Percentiles rank a stretch among this genome's conserved stretches.
Conservation (phyloP, 2,888 invertebrate genomes). For the Seira ritae region DNA sequence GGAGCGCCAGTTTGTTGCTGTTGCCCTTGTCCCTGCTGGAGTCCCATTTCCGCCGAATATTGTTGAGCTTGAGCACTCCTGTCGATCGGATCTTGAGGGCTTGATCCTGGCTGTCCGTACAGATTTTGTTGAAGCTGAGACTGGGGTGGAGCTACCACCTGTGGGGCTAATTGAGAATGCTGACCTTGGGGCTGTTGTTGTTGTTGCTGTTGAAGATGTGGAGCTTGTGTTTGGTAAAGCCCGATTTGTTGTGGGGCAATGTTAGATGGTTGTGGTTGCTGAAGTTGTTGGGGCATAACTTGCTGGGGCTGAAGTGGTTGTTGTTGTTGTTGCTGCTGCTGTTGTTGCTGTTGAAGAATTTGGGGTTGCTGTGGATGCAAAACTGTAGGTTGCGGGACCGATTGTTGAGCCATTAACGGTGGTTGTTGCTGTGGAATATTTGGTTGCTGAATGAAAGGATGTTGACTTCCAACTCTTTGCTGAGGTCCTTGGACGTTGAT, state of each 20-base stretch:
- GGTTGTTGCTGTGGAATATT: neutral
- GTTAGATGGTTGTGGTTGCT: neutral
- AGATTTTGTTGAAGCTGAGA: conserved; percentile 17
- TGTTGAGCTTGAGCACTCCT: conserved; percentile 26
- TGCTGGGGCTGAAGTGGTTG: neutral
- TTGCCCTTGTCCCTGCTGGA: neutral
- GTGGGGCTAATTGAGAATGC: conserved; percentile 2
- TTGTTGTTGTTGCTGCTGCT: conserved; percentile 21
- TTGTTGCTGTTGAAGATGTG: conserved; percentile 16
- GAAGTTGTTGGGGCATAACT: conserved; percentile 16
- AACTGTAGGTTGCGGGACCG: neutral
- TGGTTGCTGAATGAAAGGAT: conserved; percentile 18
- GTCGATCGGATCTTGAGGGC: conserved; percentile 31
- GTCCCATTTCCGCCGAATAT: conserved; percentile 25
- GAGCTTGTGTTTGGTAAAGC: neutral
- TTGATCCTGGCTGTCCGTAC: conserved; percentile 28
- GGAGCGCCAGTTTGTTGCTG: too few species aligned
- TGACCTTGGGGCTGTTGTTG: conserved; percentile 16
- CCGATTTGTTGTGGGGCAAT: neutral
- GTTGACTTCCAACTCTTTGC: conserved; percentile 9
- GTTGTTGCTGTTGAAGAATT: conserved; percentile 25
- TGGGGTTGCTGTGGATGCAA: conserved; percentile 28
- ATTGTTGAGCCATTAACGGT: neutral
- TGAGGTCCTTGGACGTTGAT: too few species aligned
- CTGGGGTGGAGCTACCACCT: conserved; percentile 27